Evolutionary conservation across 2,113 vertebrate species (phyloP), one percentile per base, ranked within the genome.

Genomic region (Nesogale talazaci): DNA sequence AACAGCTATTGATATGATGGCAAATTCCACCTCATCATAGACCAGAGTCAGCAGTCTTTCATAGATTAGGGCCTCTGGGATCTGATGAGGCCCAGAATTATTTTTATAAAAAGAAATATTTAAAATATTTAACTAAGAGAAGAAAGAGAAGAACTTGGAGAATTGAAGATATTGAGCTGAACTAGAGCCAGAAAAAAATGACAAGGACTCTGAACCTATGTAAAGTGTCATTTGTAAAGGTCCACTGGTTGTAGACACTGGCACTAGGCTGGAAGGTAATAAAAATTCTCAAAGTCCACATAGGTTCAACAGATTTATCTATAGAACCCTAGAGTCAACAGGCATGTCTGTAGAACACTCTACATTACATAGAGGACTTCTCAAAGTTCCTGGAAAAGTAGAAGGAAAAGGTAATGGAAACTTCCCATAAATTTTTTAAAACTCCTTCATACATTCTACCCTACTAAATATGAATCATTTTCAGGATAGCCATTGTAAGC

Each of bases 141-240:
- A 61, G 59, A 52, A 81, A 65, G 61, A 63, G 63, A 65, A 65
- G 63, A 25, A 27, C 10, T 52, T 27, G 29, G 75, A 1, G 42
- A 89, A 38, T 67, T 46, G 67, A 78, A 22, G n/a, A 75, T 42
- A 75, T 81, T 76, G n/a, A 25, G 40, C 69, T 70, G 92, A 82
- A 27, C 38, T 52, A 6, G 16, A 11, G 3, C 27, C 46, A 70
- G 70, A 57, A 82, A 82, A 34, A 52, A 46, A 29, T 79, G 38
- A 23, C 76, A 61, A 89, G 40, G 86, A 92, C 86, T 52, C 16
- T 70, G 34, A 3, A 75, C 29, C 2, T 38, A 10, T 85, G 86
- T 85, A 90, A 75, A 40, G 46, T 52, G 46, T 52, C 46, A 52
- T 52, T 52, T 52, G 46, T 52, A 11, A 52, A 52, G 46, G 46